Percentiles rank a stretch among this genome's conserved stretches.
phyloP scores from a whole-genome alignment of 1,140 invertebrate genomes.

The Drosophila oshimai region DNA sequence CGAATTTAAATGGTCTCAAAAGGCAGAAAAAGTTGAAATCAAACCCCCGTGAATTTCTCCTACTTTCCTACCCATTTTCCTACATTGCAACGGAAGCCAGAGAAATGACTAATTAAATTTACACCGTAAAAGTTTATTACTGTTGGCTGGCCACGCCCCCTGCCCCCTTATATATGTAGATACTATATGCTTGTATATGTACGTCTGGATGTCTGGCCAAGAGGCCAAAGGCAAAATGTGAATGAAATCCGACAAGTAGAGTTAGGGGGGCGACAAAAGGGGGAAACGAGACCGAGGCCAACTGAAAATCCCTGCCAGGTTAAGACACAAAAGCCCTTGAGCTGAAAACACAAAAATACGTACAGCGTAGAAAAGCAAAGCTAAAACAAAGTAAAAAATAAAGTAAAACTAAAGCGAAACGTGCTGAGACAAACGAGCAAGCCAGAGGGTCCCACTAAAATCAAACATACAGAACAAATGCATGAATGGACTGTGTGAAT shows the following conservation, averaged over 20 bases:
- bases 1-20: slow-evolving; percentile 39
- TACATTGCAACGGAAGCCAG: slow-evolving; percentile 62
- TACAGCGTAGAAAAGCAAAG: background rate
- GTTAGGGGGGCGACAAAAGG: slow-evolving; percentile 17
- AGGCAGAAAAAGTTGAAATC: slow-evolving; percentile 32
- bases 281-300: slow-evolving; percentile 21
- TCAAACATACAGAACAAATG: slow-evolving; percentile 20
- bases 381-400: slow-evolving; percentile 10
- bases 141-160: slow-evolving; percentile 57
- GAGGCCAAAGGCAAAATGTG: slow-evolving; percentile 44
- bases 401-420: slow-evolving; percentile 44
- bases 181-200: background rate
- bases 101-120: slow-evolving; percentile 80
- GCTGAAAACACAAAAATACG: slow-evolving; percentile 25
- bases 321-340: slow-evolving; percentile 69
- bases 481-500: slow-evolving; percentile 42
- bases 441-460: slow-evolving; percentile 6
- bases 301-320: slow-evolving; percentile 50
- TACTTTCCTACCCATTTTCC: background rate
- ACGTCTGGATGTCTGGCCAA: slow-evolving; percentile 31
- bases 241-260: slow-evolving; percentile 69
- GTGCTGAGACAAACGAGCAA: slow-evolving; percentile 41
- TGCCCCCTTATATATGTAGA: background rate
- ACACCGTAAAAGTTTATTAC: slow-evolving; percentile 76
- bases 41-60: slow-evolving; percentile 23